phyloP scores from a whole-genome alignment of 2,888 invertebrate species.

The Patella pellucida region DNA sequence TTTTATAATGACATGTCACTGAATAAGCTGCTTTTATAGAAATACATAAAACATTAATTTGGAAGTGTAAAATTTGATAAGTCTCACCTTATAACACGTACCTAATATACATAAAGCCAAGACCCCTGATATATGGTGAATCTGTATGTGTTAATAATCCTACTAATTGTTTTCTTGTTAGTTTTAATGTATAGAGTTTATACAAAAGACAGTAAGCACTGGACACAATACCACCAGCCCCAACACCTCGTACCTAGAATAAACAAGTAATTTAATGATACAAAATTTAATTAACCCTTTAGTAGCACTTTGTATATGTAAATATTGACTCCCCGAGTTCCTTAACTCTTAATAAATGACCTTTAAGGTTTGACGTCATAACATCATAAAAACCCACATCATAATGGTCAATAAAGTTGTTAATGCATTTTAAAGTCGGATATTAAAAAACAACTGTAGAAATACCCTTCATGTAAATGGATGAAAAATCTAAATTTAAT shows the following conservation, averaged over 20 bases:
- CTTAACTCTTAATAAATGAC: neutral
- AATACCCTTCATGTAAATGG: no score
- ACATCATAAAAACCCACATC: no score
- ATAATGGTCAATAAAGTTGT: no score
- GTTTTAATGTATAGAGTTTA: slow-evolving; percentile 93
- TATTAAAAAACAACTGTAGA: no score
- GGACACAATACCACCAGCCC: slow-evolving; percentile 99
- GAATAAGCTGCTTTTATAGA: neutral
- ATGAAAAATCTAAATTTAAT: no score
- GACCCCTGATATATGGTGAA: slow-evolving; percentile 96
- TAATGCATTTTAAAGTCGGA: no score
- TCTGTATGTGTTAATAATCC: slow-evolving; percentile 94
- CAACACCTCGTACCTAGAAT: slow-evolving; percentile 92
- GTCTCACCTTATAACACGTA: slow-evolving; percentile 61
- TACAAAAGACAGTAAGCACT: slow-evolving; percentile 99
- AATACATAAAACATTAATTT: neutral
- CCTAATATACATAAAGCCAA: slow-evolving; percentile 87
- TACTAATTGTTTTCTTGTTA: slow-evolving; percentile 98
- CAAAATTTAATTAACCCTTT: neutral
- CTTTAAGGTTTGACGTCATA: no score
- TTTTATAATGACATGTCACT: slow-evolving; percentile 55
- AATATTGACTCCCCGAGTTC: no score
- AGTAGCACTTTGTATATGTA: no score
- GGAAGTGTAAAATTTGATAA: neutral
- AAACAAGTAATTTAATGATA: slow-evolving; percentile 6